Percentiles rank a stretch among this genome's conserved stretches.
phyloP scores from a whole-genome alignment of 2,113 vertebrate species.

The Phaetusa simplex region DNA sequence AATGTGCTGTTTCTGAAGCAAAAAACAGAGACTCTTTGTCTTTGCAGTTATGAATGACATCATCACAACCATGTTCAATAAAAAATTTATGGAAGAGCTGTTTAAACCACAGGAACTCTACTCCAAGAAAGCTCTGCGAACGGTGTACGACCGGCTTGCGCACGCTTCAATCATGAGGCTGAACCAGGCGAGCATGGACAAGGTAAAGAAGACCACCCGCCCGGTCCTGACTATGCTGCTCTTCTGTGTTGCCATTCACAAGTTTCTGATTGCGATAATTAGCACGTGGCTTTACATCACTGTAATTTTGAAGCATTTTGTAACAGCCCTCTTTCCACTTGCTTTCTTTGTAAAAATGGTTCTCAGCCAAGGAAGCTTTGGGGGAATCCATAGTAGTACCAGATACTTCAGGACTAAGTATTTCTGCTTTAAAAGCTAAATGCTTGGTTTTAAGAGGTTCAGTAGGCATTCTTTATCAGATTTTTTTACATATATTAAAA shows the following conservation, averaged over 20 bases:
- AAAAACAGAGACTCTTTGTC: constrained; percentile 35
- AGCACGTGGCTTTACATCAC: fast-evolving
- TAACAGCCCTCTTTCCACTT: neutral
- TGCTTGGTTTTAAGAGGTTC: neutral
- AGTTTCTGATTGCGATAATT: no score
- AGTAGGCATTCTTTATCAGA: neutral
- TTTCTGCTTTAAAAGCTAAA: neutral
- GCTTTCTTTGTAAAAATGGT: neutral
- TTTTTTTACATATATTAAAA: neutral
- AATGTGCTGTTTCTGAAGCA: neutral
- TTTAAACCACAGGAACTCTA: constrained; percentile 98
- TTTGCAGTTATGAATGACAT: constrained; percentile 97
- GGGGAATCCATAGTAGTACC: neutral
- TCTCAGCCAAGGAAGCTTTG: neutral
- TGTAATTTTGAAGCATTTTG: neutral
- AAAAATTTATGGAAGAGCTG: constrained; percentile 94
- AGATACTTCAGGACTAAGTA: neutral
- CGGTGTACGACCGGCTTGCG: constrained; percentile 92
- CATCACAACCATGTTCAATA: constrained; percentile 97
- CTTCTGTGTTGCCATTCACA: neutral
- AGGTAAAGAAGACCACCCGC: constrained; percentile 72
- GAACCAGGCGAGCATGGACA: constrained; percentile 99
- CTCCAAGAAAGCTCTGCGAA: constrained; percentile 94
- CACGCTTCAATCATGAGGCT: constrained; percentile 98
- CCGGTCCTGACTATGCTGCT: neutral